Conservation (phyloP, 1,140 invertebrate species). For the Drosophila obscura region DNA sequence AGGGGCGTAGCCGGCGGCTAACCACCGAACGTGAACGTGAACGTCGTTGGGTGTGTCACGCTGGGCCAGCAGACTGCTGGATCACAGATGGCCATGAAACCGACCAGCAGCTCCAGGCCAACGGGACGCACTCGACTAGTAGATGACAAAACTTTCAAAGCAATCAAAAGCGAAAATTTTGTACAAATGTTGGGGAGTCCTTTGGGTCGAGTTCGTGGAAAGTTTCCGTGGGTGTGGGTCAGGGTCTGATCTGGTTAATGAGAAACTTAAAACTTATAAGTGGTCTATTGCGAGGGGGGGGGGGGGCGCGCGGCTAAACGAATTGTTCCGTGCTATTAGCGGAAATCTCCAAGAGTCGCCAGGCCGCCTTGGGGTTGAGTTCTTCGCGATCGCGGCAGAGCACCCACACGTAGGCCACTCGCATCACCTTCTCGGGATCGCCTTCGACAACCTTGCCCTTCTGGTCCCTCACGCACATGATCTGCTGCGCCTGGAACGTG, state of each 20-base stretch:
- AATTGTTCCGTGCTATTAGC: conserved; percentile 95
- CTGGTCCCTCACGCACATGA: conserved; percentile 95
- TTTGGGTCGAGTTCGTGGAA: conserved; percentile 49
- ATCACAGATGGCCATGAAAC: conserved; percentile 62
- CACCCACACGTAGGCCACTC: conserved; percentile 98
- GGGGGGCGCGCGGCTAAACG: conserved; percentile 86
- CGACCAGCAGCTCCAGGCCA: conserved; percentile 66
- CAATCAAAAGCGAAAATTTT: conserved; percentile 60
- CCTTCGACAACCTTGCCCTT: conserved; percentile 96
- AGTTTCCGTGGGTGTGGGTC: conserved; percentile 45
- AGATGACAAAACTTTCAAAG: conserved; percentile 61
- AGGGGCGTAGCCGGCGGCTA: conserved; percentile 43
- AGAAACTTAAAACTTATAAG: conserved; percentile 72
- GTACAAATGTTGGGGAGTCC: conserved; percentile 61
- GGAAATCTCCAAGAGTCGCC: conserved; percentile 97
- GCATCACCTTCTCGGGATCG: conserved; percentile 97
- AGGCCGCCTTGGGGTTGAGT: conserved; percentile 96
- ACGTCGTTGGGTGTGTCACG: conserved; percentile 12
- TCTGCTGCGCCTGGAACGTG: conserved; percentile 97
- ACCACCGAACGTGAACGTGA: conserved; percentile 26
- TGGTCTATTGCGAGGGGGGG: conserved; percentile 35
- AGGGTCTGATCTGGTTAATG: conserved; percentile 40
- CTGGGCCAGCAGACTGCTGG: conserved; percentile 46
- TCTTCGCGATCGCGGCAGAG: conserved; percentile 97
- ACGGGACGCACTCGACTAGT: conserved; percentile 27